Base-by-base conservation (phyloP, 2,797 vertebrate genomes). In the Anomalospiza imberbis region DNA sequence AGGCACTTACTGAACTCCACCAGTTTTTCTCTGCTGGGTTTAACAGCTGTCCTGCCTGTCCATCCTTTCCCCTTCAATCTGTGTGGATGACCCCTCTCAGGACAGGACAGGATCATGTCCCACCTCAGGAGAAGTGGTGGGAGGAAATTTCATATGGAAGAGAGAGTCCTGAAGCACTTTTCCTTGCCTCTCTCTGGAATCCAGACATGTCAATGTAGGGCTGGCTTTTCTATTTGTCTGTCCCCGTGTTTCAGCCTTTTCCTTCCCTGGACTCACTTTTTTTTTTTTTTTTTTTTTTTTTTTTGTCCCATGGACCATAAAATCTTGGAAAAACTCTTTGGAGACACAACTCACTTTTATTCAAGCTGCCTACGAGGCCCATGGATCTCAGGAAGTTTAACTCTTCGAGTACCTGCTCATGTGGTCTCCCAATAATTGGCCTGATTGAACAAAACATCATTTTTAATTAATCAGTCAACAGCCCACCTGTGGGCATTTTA, bases 351-450 rank as follows among this genome's bases (percentile, higher is more conserved):
- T 31, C n/a, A 19, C 7, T 81, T 85, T 28, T 28, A 65, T 4
- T 38, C 34, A 72, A 90, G 9, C 22, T 83, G 29, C 9, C 44
- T 54, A 29, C 26, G 60, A 80, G 53, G 44, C 14, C 58, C 3
- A 6, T 44, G 40, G 40, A 54, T 50, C 7, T 74, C 32, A 45
- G 38, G 66, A 65, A 62, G 3, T 36, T 76, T 82, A 86, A 78
- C 47, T 24, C 22, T 55, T 55, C 18, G 17, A 80, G 12, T 36
- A 73, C 7, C 26, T 0, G 0, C 5, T 45, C 29, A 53, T 0
- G 0, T 29, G 24, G 24, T 60, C 21, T 57, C 68, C 14, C 68
- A 76, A 13, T 58, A 24, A 55, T 6, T 60, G 47, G 28, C 32
- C 9, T 50, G 19, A 54, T 28, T 50, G 42, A 68, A 29, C 8